Evolutionary conservation across 2,113 vertebrate species (phyloP).

Genomic region (Lontra canadensis): DNA sequence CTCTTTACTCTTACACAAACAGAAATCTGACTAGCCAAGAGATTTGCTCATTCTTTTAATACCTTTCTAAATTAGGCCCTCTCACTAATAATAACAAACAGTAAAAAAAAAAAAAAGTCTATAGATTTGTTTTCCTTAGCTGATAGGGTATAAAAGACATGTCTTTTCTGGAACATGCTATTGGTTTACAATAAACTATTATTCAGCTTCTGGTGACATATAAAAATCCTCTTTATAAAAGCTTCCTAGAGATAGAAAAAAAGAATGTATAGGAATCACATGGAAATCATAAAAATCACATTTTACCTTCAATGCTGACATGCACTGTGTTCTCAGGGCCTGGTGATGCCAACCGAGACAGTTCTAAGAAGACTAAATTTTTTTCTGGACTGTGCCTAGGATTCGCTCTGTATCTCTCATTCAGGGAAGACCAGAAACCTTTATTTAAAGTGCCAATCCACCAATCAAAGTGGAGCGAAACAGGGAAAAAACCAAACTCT

Average conservation of each 20-base stretch:
- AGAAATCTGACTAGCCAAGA: not conserved
- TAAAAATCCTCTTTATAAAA: slow-evolving; percentile 41
- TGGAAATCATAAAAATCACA: slow-evolving; percentile 71
- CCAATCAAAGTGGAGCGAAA: slow-evolving; percentile 75
- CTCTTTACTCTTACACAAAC: not conserved
- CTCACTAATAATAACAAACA: slow-evolving; percentile 42
- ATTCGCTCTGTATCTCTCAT: slow-evolving; percentile 63
- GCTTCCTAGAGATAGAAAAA: slow-evolving; percentile 51
- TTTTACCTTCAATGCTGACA: slow-evolving; percentile 74
- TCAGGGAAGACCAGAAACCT: slow-evolving; percentile 75
- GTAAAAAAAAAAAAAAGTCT: not conserved
- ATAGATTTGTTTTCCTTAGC: not conserved
- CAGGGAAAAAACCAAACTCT: not conserved
- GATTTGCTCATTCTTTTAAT: not conserved
- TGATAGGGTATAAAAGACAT: not conserved
- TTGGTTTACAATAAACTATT: slow-evolving; percentile 42
- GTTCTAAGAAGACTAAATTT: slow-evolving; percentile 64
- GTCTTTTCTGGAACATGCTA: slow-evolving; percentile 19
- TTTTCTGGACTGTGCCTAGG: slow-evolving; percentile 65
- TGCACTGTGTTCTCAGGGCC: slow-evolving; percentile 64
- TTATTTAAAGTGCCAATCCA: slow-evolving; percentile 79
- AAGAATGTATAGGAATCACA: slow-evolving; percentile 62
- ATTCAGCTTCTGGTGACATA: slow-evolving; percentile 34
- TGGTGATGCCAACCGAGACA: slow-evolving; percentile 70
- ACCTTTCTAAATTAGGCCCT: not conserved